Conservation (phyloP, 2,113 vertebrate species). For the Equus przewalskii region DNA sequence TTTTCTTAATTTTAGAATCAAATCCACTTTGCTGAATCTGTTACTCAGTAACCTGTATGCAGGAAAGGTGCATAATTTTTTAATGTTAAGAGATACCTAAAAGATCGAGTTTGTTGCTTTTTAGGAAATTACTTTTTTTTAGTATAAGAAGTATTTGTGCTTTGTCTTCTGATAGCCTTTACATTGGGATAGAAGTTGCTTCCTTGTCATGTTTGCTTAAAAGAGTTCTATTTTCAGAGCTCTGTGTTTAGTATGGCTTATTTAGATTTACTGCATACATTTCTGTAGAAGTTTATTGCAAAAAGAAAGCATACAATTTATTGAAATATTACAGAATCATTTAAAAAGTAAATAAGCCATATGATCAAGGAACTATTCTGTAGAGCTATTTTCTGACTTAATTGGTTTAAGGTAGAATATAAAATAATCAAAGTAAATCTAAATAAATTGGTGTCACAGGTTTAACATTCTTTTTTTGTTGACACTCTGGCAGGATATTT, state of each 20-base stretch:
- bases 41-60: neutral
- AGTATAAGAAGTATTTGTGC: slow-evolving; percentile 2
- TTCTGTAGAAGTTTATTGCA: slow-evolving; percentile 35
- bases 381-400: slow-evolving; percentile 41
- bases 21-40: slow-evolving; percentile 16
- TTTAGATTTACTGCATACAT: slow-evolving; percentile 36
- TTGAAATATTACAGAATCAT: slow-evolving; percentile 47
- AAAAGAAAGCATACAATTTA: slow-evolving; percentile 39
- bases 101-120: neutral
- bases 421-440: slow-evolving; percentile 43
- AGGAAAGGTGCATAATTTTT: neutral
- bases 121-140: slow-evolving; percentile 41
- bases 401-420: slow-evolving; percentile 51
- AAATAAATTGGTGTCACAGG: neutral
- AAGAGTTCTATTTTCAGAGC: slow-evolving; percentile 51
- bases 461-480: neutral
- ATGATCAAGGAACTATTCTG: slow-evolving; percentile 27
- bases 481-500: neutral
- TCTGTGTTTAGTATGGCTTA: slow-evolving; percentile 29
- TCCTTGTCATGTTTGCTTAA: slow-evolving; percentile 30
- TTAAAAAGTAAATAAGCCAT: slow-evolving; percentile 59
- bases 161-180: slow-evolving; percentile 31
- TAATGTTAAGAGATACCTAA: slow-evolving; percentile 44
- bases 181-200: slow-evolving; percentile 26
- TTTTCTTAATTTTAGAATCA: slow-evolving; percentile 13